A percentile compares a stretch with the other conserved stretches of the same genome.
Evolutionary conservation across 2,888 invertebrate genomes (phyloP).

Genomic region (Hylaea fasciaria): DNA sequence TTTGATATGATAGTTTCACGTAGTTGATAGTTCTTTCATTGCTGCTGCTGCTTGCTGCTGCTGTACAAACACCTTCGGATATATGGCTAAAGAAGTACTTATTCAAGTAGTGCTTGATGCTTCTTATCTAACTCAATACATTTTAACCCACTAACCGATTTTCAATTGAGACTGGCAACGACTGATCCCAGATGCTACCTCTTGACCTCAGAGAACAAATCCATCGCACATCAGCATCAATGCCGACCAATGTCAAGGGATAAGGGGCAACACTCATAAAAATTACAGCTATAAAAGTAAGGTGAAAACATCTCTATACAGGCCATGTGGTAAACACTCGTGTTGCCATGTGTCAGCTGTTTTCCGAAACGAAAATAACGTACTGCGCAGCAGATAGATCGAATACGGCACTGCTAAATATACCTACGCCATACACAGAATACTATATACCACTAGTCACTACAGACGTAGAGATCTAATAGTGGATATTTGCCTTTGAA

Average conservation of each 20-base stretch:
- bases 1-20: no score
- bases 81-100: no score
- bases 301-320: conserved; percentile 21
- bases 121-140: conserved; percentile 14
- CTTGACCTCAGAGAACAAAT: conserved; percentile 38
- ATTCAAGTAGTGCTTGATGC: conserved; percentile 1
- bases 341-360: conserved; percentile 71
- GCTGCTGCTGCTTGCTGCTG: no score
- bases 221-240: conserved; percentile 19
- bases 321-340: conserved; percentile 57
- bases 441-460: conserved; percentile 28
- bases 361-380: conserved; percentile 64
- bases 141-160: conserved; percentile 31
- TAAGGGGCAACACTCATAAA: conserved; percentile 28
- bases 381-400: conserved; percentile 66
- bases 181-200: conserved; percentile 36
- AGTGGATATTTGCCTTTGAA: conserved; percentile 9
- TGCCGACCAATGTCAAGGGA: conserved; percentile 36
- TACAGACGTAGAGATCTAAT: not conserved
- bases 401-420: conserved; percentile 51
- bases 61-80: no score
- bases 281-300: conserved; percentile 17
- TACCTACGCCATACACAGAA: conserved; percentile 42
- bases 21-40: no score
- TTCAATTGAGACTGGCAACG: conserved; percentile 22